Percentiles rank a stretch among this genome's conserved stretches.
These are phyloP conservation scores for Brachionus rubens DNA, from an alignment of 1,140 invertebrate species.

Conservation along the genomic window DNA sequence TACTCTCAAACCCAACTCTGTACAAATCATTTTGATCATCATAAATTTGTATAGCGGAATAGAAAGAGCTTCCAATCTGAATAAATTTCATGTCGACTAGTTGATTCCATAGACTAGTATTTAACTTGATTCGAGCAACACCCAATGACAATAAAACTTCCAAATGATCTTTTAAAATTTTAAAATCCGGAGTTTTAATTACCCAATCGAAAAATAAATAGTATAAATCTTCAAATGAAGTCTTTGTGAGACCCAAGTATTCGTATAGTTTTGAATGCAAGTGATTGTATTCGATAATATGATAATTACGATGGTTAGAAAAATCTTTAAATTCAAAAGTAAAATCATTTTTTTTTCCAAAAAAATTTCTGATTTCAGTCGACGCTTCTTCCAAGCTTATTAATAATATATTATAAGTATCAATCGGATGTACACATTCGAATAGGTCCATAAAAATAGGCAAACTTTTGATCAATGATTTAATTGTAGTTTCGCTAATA, in stretches of 20 bases:
- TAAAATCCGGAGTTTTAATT: not conserved
- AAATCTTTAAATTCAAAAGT: not conserved
- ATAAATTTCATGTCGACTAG: constrained; percentile 4
- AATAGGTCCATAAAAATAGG: constrained; percentile 19
- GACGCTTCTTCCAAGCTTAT: not conserved
- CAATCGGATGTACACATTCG: not conserved
- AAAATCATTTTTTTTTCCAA: not conserved
- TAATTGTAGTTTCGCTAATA: no score
- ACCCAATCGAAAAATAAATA: constrained; percentile 4
- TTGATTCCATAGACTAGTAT: not conserved
- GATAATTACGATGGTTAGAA: not conserved
- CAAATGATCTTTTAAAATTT: not conserved
- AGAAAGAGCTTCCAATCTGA: not conserved
- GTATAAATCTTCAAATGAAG: not conserved
- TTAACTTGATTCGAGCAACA: not conserved
- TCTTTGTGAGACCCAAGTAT: not conserved
- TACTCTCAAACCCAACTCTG: not conserved
- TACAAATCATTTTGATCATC: not conserved
- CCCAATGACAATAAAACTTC: not conserved
- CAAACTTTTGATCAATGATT: not conserved
- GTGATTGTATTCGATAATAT: not conserved
- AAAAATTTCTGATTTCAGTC: not conserved
- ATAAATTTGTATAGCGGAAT: not conserved
- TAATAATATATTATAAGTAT: not conserved
- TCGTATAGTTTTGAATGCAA: not conserved